phyloP scores from a whole-genome alignment of 2,888 invertebrate genomes.

The Catocala nupta region DNA sequence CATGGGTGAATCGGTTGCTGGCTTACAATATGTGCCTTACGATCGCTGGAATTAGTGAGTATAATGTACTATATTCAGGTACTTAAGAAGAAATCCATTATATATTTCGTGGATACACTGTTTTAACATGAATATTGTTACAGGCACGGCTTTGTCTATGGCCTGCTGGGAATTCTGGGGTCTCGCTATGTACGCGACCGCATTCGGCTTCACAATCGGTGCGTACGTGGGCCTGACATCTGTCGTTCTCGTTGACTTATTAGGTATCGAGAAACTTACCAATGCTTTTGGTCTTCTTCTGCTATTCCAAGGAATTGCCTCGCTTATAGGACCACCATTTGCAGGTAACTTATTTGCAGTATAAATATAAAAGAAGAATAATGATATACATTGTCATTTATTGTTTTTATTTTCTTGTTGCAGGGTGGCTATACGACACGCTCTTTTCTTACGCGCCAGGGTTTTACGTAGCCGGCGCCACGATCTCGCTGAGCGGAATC shows the following conservation, averaged over 20 bases:
- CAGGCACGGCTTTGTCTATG: conserved; percentile 94
- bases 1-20: conserved; percentile 95
- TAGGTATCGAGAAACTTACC: conserved; percentile 97
- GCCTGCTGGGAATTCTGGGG: conserved; percentile 91
- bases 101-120: conserved; percentile 2
- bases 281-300: conserved; percentile 97
- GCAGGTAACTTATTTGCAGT: conserved; percentile 90
- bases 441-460: conserved; percentile 93
- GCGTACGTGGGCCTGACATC: conserved; percentile 99
- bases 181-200: conserved; percentile 92
- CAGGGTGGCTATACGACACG: conserved; percentile 94
- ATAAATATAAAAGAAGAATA: background rate
- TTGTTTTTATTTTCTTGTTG: conserved; percentile 2
- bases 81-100: background rate
- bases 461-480: conserved; percentile 95
- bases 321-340: conserved; percentile 96
- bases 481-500: conserved; percentile 94
- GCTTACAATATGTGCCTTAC: conserved; percentile 96
- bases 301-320: conserved; percentile 97
- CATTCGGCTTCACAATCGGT: conserved; percentile 96
- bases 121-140: conserved; percentile 17
- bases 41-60: conserved; percentile 95
- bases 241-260: conserved; percentile 96
- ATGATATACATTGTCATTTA: background rate
- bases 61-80: background rate